Evolutionary conservation across 2,888 invertebrate species (phyloP), one percentile per base, ranked within the genome.

Genomic region (Dicyrtomina minuta): DNA sequence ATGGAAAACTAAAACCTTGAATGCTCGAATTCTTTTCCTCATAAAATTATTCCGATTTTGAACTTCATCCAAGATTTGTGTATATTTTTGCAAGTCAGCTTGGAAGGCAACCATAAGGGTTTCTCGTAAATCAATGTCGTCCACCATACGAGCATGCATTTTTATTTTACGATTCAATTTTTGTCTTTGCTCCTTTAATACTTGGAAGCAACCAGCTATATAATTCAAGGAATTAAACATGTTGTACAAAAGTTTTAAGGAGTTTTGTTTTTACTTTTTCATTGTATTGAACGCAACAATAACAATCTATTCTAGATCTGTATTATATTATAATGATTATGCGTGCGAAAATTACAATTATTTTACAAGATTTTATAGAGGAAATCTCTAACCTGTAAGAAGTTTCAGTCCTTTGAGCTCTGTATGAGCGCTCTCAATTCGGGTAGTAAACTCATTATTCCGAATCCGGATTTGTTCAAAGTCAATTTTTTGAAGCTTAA

Each of bases 401-500:
- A 83, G 85, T 75, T 88, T 88, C 69, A 88, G 75, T 60, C 87
- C 86, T 0, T 81, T 80, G 4, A 88, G 75, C 73, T 86, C 84
- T 12, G 79, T 78, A 49, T 84, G 81, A 76, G 87, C 87, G 43
- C 84, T 82, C 0, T 87, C 87, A 55, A 88, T 87, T 4, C 60
- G 41, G 20, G 39, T 60, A 2, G 60, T 60, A 17, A 24, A 53
- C 83, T 79, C 67, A 82, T 80, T 12, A 82, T 61, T 88, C 76
- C 88, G 87, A 39, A 89, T 88, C 75, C 83, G 83, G 2, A 88
- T 77, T 78, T 87, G 86, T 39, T 88, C 86, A 74, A 88, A 88
- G 79, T 89, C 89, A 0, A 88, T 85, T 0, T 86, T 84, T 62
- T 86, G 82, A 0, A 89, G 79, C 58, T 83, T 84, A 71, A 87